phyloP scores from a whole-genome alignment of 2,888 invertebrate genomes.

The Aleiodes alternator region DNA sequence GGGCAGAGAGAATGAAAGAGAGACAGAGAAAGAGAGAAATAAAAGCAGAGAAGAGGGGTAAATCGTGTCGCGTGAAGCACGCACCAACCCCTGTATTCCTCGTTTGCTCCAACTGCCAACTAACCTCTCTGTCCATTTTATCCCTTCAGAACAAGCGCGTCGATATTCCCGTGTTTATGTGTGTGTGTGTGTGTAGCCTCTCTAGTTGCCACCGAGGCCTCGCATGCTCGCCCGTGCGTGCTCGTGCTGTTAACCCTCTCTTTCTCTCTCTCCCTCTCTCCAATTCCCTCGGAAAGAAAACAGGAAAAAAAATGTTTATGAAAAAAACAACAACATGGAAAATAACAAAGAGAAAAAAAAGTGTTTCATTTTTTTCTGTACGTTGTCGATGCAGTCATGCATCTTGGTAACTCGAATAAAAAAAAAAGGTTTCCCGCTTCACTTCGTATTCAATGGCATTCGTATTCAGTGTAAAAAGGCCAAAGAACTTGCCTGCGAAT shows the following conservation, averaged over 20 bases:
- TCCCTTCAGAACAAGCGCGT: constrained; percentile 39
- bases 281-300: constrained; percentile 8
- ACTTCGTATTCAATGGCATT: background rate
- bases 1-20: constrained; percentile 43
- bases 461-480: constrained; percentile 35
- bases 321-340: constrained; percentile 11
- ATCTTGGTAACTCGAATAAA: constrained; percentile 29
- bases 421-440: constrained; percentile 34
- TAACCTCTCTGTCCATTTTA: constrained; percentile 33
- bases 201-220: constrained; percentile 13
- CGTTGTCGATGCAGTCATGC: constrained; percentile 7
- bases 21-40: constrained; percentile 23
- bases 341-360: constrained; percentile 28
- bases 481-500: constrained; percentile 2
- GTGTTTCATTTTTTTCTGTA: constrained; percentile 5
- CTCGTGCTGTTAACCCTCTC: constrained; percentile 11
- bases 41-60: constrained; percentile 46
- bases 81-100: constrained; percentile 59
- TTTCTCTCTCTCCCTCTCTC: no score
- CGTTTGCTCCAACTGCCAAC: constrained; percentile 22
- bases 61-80: constrained; percentile 69
- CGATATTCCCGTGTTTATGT: constrained; percentile 36
- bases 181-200: constrained; percentile 13
- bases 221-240: constrained; percentile 39
- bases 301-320: background rate